Base-by-base conservation (phyloP, 1,140 invertebrate genomes). In the Nasonia longicornis region DNA sequence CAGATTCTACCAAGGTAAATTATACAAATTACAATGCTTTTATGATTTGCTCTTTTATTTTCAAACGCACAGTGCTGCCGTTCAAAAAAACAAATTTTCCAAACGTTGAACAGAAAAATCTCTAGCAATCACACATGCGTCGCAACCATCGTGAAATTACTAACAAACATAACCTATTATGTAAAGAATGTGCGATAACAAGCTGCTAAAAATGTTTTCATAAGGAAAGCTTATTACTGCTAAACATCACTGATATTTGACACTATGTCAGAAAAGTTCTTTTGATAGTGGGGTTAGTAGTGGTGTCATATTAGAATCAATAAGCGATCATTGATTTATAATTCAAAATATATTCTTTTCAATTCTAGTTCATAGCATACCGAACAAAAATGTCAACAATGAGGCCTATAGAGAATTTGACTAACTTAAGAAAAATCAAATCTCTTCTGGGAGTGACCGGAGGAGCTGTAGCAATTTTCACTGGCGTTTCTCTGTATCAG, bases 401-500 rank as follows among this genome's bases (percentile, higher is more conserved):
- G 14, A 64, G 12, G 66, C 12, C 42, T 45, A 7, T 64, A 48
- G 10, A 14, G 35, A 20, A 84, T 52, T 84, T 88, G 22, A 85
- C 45, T 11, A 84, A 78, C 63, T 86, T 83, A 64, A 76, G 82
- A 20, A 90, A 90, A 82, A 29, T 91, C 0, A 88, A 84, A 45
- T 91, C 90, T 0, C 78, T 91, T 7, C 20, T 91, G 0, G 84
- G 76, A 73, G 85, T 91, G 3, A 87, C 89, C 7, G 80, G 82
- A 22, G 82, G 87, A 8, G 94, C 95, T 35, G 85, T 91, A 12
- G 52, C 92, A 12, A 87, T 93, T 1, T 96, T 93, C 88, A 85
- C 92, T 82, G 94, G 92, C 14, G 89, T 94, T 74, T 93, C 93
- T 85, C 89, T 95, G 81, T 94, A 93, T 82, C 93, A 93, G 83